Base-by-base conservation (phyloP, 1,140 invertebrate species). In the Bombus waltoni region DNA sequence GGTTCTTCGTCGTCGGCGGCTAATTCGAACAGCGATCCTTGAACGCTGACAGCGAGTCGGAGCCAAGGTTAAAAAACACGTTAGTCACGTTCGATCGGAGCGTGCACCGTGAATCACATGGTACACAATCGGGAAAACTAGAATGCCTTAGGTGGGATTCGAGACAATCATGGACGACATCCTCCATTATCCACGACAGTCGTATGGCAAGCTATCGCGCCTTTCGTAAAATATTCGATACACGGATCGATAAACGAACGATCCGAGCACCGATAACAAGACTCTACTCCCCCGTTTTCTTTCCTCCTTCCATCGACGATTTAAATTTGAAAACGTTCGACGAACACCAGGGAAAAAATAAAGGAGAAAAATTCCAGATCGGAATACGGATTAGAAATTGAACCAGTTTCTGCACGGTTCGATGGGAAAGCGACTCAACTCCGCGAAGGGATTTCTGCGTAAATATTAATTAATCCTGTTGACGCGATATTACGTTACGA, bases 1-100 rank as follows among this genome's bases (percentile, higher is more conserved):
- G 72, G 72, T 35, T 47, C 22, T n/a, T 32, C 8, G 57, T 38
- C 57, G 73, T 22, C 40, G 15, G 35, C 40, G 53, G 81, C 40
- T 83, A 83, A 83, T 83, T 83, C 47, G 72, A 83, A 38, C 81
- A 66, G 62, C 62, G 62, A 83, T 83, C 74, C 81, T 83, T 76
- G 74, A 68, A 53, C 44, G 62, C 73, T 57, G 81, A 53, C 81
- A 42, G 38, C 62, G 57, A 70, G 81, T 70, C 47, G 44, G 15
- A 82, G 35, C 44, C 73, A 83, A 83, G 81, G 81, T 78, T 40
- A 78, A 83, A 83, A 83, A 83, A 83, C 74, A 83, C 74, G 74
- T 83, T 68, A 83, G 81, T 83, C 81, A 78, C 38, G 74, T 77
- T 78, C 62, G 81, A 83, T 83, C 74, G 65, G 42, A 78, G 62